Evolutionary conservation across 2,797 vertebrate genomes (phyloP).

Genomic region (Thaleichthys pacificus): DNA sequence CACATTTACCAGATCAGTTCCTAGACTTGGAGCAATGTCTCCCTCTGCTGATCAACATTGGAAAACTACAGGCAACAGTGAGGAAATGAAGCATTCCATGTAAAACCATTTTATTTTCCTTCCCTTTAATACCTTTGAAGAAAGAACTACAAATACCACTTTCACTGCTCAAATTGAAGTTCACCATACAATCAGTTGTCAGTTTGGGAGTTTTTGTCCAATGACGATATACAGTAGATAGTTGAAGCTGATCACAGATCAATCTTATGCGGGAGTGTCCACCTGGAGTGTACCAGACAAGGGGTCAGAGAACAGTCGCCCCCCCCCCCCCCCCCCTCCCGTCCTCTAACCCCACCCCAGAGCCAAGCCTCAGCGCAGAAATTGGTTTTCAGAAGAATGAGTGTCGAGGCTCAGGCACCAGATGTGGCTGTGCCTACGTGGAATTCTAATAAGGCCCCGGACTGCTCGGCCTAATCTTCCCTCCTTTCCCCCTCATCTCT

Average conservation of each 20-base stretch:
- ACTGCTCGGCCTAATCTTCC: constrained; percentile 6
- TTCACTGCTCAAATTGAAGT: too few relatives aligned
- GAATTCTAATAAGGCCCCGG: constrained; percentile 33
- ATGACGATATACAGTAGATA: background rate
- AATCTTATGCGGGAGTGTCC: background rate
- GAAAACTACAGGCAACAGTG: constrained; percentile 29
- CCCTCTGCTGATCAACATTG: constrained; percentile 56
- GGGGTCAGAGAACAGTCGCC: constrained; percentile 6
- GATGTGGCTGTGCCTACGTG: constrained; percentile 34
- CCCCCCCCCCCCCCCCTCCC: background rate
- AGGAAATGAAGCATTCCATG: background rate
- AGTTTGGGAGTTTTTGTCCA: background rate
- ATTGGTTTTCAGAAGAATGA: constrained; percentile 35
- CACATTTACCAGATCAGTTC: background rate
- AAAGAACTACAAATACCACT: too few relatives aligned
- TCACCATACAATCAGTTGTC: background rate
- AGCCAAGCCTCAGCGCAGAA: constrained; percentile 40
- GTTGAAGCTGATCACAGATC: background rate
- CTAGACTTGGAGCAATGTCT: constrained; percentile 42
- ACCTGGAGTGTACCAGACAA: background rate
- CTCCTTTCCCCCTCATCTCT: background rate
- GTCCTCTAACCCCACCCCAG: constrained; percentile 35
- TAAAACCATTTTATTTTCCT: too few relatives aligned
- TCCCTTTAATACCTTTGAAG: background rate
- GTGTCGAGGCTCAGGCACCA: constrained; percentile 30